phyloP scores from a whole-genome alignment of 2,797 vertebrate species.

The Fistularia tabacaria region DNA sequence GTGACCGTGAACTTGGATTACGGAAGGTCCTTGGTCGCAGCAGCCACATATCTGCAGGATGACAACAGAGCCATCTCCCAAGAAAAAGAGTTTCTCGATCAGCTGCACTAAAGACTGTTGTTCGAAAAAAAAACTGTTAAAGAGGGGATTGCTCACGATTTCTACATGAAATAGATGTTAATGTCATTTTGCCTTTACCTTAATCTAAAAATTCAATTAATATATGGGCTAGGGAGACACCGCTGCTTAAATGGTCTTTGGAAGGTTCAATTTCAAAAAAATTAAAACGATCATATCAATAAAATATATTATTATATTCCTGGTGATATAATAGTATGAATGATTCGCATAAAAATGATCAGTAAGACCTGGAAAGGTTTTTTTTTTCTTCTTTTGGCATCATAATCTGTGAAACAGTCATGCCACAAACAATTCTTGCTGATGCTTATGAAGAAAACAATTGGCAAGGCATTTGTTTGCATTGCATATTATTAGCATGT shows the following conservation, averaged over 20 bases:
- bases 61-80: constrained; percentile 32
- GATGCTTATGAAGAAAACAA: constrained; percentile 51
- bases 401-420: no score
- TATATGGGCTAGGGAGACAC: no score
- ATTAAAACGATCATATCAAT: no score
- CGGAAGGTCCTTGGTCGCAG: constrained; percentile 27
- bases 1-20: constrained; percentile 45
- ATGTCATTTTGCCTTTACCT: no score
- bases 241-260: no score
- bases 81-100: constrained; percentile 31
- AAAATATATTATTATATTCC: no score
- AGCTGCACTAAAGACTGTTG: constrained; percentile 12
- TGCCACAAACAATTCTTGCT: constrained; percentile 34
- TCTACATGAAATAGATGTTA: constrained; percentile 9
- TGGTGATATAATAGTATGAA: no score
- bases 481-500: constrained; percentile 49
- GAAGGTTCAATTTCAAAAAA: no score
- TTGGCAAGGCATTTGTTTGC: constrained; percentile 51
- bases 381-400: no score
- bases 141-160: constrained; percentile 17
- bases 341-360: no score
- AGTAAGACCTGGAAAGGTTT: no score
- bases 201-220: no score
- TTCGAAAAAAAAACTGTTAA: constrained; percentile 8
- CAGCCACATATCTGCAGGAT: constrained; percentile 5